Evolutionary conservation across 2,797 vertebrate genomes (phyloP), one percentile per base, ranked within the genome.

Genomic region (Enteromius anoplus): DNA sequence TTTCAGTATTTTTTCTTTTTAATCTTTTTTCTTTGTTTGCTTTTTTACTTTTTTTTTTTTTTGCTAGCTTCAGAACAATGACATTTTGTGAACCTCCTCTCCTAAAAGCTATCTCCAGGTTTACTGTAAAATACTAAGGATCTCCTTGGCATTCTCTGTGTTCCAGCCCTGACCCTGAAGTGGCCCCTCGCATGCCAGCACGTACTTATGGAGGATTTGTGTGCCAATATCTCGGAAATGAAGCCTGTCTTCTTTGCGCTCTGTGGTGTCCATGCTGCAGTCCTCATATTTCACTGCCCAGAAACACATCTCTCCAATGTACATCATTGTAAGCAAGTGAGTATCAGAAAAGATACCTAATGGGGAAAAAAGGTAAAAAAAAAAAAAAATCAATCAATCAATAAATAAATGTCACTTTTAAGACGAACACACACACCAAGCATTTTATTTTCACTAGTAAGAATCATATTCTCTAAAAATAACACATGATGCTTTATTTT

Each of bases 291-390:
- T 97, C 82, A 97, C 94, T 23, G 96, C 96, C 98, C 97, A 99
- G 92, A 97, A 98, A 93, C 98, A 99, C 97, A 99, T 98, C 94
- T 99, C 98, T 75, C 98, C 98, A 4, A 96, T 94, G 92, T 99
- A 99, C 97, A 99, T 98, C 96, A 99, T 96, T 0, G 98, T 97
- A 92, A 99, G 90, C 87, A 98, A 92, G 87, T 99, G 97, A 77
- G 97, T 98, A 90, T 99, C 97, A 85, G 97, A 98, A 91, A 97
- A 98, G 89, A 98, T 87, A 83, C 97, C 98, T 99, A 88, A 40
- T 58, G 1, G 15, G 84, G 87, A 77, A 80, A 77, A 47, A 69
- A 23, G 8, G 29, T 3, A 68, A 26, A 26, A 26, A 26, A 26
- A 26, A 26, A 26, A 26, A 26, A 26, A 26, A 26, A 26, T 26